Evolutionary conservation across 1,140 invertebrate genomes (phyloP).

Genomic region (Drosophila kanapiae): DNA sequence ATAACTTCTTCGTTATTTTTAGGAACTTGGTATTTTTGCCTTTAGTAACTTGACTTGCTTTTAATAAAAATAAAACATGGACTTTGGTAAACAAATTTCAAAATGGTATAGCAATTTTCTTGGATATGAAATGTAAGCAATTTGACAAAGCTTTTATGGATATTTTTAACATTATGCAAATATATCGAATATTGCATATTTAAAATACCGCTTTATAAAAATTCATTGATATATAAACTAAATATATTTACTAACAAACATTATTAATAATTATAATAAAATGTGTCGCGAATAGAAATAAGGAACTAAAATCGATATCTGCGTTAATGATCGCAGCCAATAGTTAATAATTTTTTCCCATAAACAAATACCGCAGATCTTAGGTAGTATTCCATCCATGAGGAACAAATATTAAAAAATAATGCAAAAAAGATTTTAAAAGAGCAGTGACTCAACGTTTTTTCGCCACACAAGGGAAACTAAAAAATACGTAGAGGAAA

Average conservation of each 20-base stretch:
- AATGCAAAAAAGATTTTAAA: background rate
- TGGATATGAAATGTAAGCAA: background rate
- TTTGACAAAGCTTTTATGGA: background rate
- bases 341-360: background rate
- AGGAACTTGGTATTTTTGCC: background rate
- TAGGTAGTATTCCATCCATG: too few relatives aligned
- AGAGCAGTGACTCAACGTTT: slow-evolving; percentile 20
- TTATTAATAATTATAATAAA: background rate
- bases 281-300: too few relatives aligned
- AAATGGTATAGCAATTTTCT: accelerated
- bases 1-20: background rate
- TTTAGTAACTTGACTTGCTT: background rate
- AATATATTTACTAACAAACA: background rate
- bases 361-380: background rate
- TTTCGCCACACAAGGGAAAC: slow-evolving; percentile 1
- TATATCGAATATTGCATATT: background rate
- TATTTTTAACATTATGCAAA: background rate
- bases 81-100: background rate
- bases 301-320: too few relatives aligned
- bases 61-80: background rate
- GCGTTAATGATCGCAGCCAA: background rate
- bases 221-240: too few relatives aligned
- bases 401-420: background rate
- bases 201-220: too few relatives aligned
- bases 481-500: slow-evolving; percentile 9